Evolutionary conservation across 2,888 invertebrate species (phyloP).

Genomic region (Platycheirus albimanus): DNA sequence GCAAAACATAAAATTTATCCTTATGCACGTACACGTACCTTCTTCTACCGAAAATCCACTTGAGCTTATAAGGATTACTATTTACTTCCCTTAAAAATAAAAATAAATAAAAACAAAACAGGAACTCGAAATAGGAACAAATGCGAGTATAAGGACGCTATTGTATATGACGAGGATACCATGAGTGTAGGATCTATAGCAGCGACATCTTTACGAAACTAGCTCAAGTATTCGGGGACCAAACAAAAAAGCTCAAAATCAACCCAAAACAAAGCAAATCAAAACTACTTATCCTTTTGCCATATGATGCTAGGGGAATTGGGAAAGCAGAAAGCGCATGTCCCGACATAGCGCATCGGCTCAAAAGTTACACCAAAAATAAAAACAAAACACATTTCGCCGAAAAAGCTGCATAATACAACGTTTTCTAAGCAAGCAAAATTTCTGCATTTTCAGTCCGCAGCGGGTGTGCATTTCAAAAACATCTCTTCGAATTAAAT

Average conservation of each 20-base stretch:
- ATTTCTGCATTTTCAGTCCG: conserved; percentile 81
- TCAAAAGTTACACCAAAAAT: conserved; percentile 48
- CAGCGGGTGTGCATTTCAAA: conserved; percentile 82
- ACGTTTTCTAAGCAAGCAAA: conserved; percentile 47
- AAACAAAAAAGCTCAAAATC: conserved; percentile 36
- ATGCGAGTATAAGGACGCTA: not conserved
- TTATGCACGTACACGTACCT: conserved; percentile 54
- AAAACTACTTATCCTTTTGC: conserved; percentile 34
- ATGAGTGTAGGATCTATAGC: conserved; percentile 3
- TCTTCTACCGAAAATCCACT: conserved; percentile 49
- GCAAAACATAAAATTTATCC: conserved; percentile 36
- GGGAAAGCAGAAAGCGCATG: conserved; percentile 50
- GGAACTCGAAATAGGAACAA: conserved; percentile 7
- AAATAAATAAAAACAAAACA: not conserved
- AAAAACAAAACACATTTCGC: conserved; percentile 51
- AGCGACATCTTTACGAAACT: conserved; percentile 59
- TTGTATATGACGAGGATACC: too few relatives aligned
- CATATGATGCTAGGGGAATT: conserved; percentile 3
- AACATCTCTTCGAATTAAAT: conserved; percentile 76
- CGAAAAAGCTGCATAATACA: conserved; percentile 68
- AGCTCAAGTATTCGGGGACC: conserved; percentile 41
- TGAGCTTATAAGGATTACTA: conserved; percentile 65
- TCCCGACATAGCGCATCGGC: conserved; percentile 62
- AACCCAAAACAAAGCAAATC: conserved; percentile 9
- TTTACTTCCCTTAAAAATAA: conserved; percentile 15